Evolutionary conservation across 2,113 vertebrate species (phyloP).

Genomic region (Python bivittatus): DNA sequence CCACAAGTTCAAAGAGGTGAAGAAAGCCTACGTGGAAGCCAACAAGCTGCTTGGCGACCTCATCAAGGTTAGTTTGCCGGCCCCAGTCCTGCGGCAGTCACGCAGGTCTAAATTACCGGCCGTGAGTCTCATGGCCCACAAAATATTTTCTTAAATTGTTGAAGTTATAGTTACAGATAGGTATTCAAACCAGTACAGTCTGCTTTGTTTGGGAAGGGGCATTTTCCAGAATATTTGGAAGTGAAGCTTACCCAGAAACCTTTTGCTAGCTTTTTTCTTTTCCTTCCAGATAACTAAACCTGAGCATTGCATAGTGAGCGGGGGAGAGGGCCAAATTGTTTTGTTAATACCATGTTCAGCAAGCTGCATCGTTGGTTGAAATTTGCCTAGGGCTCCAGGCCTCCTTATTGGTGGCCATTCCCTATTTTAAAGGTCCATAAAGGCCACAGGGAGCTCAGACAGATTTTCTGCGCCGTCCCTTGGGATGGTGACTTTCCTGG

Average conservation of each 20-base stretch:
- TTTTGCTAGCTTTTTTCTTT: too few species aligned
- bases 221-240: too few species aligned
- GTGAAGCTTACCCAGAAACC: too few species aligned
- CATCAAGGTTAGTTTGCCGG: constrained; percentile 83
- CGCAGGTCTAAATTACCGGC: too few species aligned
- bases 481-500: neutral
- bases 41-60: constrained; percentile 95
- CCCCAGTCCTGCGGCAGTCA: neutral
- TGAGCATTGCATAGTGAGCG: too few species aligned
- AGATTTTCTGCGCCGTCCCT: neutral
- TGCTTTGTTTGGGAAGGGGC: too few species aligned
- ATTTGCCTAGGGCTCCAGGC: neutral
- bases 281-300: too few species aligned
- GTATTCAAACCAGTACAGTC: too few species aligned
- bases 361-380: neutral
- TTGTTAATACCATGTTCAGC: neutral
- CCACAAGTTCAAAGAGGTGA: constrained; percentile 96
- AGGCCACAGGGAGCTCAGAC: neutral
- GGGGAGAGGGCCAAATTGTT: neutral
- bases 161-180: too few species aligned
- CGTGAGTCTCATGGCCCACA: too few species aligned
- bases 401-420: neutral
- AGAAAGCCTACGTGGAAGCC: constrained; percentile 91
- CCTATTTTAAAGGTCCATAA: neutral
- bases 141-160: too few species aligned